Conservation (phyloP, 2,113 vertebrate genomes). For the Puffinus mauretanicus region DNA sequence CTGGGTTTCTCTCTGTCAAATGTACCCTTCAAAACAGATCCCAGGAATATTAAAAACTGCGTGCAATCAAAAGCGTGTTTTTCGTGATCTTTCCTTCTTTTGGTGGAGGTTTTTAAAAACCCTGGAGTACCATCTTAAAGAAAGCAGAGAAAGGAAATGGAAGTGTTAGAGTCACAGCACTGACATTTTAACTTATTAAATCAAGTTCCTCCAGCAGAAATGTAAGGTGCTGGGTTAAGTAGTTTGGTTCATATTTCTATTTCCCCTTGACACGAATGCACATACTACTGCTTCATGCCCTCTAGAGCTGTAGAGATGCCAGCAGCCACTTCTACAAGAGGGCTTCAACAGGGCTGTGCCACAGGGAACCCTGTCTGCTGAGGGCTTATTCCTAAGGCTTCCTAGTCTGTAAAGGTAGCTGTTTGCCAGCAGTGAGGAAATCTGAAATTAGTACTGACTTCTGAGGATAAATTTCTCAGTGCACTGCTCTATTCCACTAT, state of each 20-base stretch:
- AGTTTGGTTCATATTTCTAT: not conserved
- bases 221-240: not conserved
- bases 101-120: not conserved
- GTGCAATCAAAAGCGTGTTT: not conserved
- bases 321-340: not conserved
- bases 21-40: slow-evolving; percentile 55
- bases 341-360: not conserved
- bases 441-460: not conserved
- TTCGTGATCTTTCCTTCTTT: not conserved
- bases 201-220: slow-evolving; percentile 23
- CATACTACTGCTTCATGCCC: not conserved
- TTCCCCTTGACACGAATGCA: not conserved
- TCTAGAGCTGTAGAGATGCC: not conserved
- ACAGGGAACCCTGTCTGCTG: not conserved
- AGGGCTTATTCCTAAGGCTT: not conserved
- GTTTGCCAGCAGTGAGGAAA: not conserved
- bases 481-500: not conserved
- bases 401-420: not conserved
- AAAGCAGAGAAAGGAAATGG: not conserved
- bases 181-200: slow-evolving; percentile 47
- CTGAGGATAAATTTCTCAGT: not conserved
- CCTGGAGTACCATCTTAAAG: not conserved
- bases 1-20: slow-evolving; percentile 61
- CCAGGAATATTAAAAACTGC: slow-evolving; percentile 58
- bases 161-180: not conserved